Conservation (phyloP, 2,888 invertebrate genomes). For the Rhimphoctona megacephalus region DNA sequence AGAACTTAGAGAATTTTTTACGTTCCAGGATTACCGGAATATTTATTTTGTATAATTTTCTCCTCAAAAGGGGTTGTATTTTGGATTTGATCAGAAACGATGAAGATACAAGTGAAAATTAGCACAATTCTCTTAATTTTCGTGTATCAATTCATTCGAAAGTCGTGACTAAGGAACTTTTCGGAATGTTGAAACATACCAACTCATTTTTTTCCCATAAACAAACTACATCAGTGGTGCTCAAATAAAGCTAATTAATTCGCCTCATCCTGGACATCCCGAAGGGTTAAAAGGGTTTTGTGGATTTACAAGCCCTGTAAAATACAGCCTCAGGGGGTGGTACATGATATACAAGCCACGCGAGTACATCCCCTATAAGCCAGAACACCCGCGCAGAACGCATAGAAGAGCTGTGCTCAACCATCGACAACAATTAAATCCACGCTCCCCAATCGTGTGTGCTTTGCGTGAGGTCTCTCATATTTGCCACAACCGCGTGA, state of each 20-base stretch:
- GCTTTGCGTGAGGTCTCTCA: conserved; percentile 45
- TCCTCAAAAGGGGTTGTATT: background rate
- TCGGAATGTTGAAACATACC: conserved; percentile 3
- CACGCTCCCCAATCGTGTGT: conserved; percentile 28
- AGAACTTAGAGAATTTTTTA: background rate
- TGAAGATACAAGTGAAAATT: background rate
- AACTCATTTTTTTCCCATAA: background rate
- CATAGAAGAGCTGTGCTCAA: conserved; percentile 61
- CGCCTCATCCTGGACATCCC: background rate
- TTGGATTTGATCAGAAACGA: background rate
- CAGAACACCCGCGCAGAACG: conserved; percentile 10
- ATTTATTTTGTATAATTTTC: background rate
- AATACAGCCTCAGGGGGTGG: conserved; percentile 45
- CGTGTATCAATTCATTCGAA: too few relatives aligned
- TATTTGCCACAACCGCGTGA: conserved; percentile 39
- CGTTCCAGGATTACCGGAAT: background rate
- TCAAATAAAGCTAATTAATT: conserved; percentile 57
- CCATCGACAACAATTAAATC: conserved; percentile 67
- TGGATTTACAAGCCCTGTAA: conserved; percentile 57
- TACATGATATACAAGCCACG: conserved; percentile 51
- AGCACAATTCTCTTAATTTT: background rate
- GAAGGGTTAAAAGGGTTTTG: conserved; percentile 39
- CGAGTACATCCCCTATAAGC: conserved; percentile 32
- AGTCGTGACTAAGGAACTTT: background rate
- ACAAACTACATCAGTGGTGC: conserved; percentile 35